Evolutionary conservation across 1,140 invertebrate genomes (phyloP), one percentile per base, ranked within the genome.

Genomic region (Paracyclopina nana): DNA sequence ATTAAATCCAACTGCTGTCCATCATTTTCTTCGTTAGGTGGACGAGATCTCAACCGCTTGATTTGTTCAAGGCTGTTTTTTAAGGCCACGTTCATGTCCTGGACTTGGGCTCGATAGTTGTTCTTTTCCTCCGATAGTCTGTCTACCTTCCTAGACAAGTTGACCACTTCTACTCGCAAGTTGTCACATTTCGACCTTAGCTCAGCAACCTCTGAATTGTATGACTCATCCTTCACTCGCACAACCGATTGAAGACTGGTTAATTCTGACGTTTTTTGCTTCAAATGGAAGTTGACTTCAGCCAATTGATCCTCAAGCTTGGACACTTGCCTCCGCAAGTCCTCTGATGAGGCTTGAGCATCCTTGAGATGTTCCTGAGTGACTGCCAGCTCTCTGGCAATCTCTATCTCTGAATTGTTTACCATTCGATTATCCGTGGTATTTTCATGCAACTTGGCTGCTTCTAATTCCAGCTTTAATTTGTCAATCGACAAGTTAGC

Each of bases 31-130:
- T n/a, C n/a, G 8, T 38, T n/a, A 4, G 34, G 20, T 38, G 34
- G 14, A 16, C 20, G 34, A 38, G 34, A 38, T 38, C 34, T n/a
- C 5, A 38, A 20, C 20, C 20, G 34, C 20, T 38, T 38, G 34
- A 38, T 38, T n/a, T 38, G 34, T 38, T 38, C 34, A n/a, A 38
- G 20, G 34, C 34, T 38, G 34, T 38, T 38, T n/a, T 20, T n/a
- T 16, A 38, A 20, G 34, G 34, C 34, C 8, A 38, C n/a, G 8
- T 38, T 38, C 34, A 38, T 38, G 8, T 38, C 34, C 9, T 38
- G 34, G 2, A 38, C 34, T 9, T 38, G 34, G 20, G 34, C 14
- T 38, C 20, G 14, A 20, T 38, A 38, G 34, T 38, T 38, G 34
- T 9, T 38, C 8, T 38, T 38, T 20, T 38, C 34, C 34, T 38